Percentiles rank a stretch among this genome's conserved stretches.
phyloP scores from a whole-genome alignment of 2,113 vertebrate genomes.

The Sylvietta virens region DNA sequence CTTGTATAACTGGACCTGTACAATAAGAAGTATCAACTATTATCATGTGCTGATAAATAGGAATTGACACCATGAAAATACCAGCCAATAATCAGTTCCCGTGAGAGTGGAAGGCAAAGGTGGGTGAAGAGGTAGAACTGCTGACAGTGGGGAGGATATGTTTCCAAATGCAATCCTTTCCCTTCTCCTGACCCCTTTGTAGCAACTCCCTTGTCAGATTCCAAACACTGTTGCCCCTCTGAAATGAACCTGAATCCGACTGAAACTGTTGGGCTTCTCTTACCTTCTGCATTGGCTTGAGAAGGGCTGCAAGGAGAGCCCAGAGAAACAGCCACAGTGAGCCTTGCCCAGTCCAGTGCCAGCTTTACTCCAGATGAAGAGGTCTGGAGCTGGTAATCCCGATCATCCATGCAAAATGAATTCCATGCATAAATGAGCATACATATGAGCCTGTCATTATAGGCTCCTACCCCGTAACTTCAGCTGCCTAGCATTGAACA shows the following conservation, averaged over 20 bases:
- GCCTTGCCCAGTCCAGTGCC: background rate
- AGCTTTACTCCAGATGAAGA: background rate
- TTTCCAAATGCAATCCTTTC: background rate
- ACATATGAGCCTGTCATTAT: background rate
- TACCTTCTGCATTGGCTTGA: background rate
- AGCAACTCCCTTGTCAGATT: background rate
- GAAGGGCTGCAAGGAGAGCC: background rate
- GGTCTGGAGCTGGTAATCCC: background rate
- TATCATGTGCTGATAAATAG: background rate
- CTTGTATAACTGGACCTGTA: background rate
- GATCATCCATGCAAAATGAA: background rate
- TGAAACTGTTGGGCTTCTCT: background rate
- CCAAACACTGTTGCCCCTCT: background rate
- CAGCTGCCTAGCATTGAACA: background rate
- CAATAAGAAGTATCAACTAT: background rate
- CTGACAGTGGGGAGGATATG: background rate
- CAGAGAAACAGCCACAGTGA: background rate
- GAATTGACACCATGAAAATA: background rate
- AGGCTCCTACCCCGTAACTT: background rate
- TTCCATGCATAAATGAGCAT: background rate
- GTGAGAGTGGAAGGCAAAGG: background rate
- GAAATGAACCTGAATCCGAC: background rate
- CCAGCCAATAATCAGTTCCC: background rate
- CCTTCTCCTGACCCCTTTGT: background rate
- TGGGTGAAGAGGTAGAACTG: background rate